Conservation (phyloP, 2,888 invertebrate genomes). For the Copidosoma aretas region DNA sequence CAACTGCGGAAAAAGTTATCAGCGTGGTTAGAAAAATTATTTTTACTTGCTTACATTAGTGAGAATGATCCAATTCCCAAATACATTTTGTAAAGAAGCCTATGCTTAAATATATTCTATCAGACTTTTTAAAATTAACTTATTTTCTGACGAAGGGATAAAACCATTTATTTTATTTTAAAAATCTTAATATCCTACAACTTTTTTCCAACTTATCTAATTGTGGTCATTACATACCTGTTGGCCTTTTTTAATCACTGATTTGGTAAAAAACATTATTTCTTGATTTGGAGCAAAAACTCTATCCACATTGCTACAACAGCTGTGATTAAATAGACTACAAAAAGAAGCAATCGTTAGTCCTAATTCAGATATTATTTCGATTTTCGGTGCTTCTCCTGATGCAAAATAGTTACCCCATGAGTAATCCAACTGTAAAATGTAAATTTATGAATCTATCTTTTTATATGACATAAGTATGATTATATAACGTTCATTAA, state of each 20-base stretch:
- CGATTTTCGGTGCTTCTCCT: no score
- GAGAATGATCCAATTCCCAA: not conserved
- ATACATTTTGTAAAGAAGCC: not conserved
- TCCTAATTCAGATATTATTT: not conserved
- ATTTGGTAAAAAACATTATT: not conserved
- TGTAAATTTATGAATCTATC: not conserved
- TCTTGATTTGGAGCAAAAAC: not conserved
- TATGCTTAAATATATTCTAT: no score
- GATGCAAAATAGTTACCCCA: no score
- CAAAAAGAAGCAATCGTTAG: not conserved
- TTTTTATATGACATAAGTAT: not conserved
- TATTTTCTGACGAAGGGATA: no score
- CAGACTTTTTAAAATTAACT: no score
- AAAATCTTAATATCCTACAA: not conserved
- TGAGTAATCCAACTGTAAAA: no score
- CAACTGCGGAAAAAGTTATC: not conserved
- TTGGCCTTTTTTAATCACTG: not conserved
- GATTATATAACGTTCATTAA: not conserved
- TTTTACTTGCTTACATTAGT: not conserved
- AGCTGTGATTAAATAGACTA: conserved; percentile 3
- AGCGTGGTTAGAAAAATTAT: no score
- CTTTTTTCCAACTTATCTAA: no score
- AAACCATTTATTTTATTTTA: no score
- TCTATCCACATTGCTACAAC: not conserved
- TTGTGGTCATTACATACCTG: not conserved